These are phyloP conservation scores for Hololepta plana DNA, from an alignment of 2,888 invertebrate species.

Conservation along the genomic window DNA sequence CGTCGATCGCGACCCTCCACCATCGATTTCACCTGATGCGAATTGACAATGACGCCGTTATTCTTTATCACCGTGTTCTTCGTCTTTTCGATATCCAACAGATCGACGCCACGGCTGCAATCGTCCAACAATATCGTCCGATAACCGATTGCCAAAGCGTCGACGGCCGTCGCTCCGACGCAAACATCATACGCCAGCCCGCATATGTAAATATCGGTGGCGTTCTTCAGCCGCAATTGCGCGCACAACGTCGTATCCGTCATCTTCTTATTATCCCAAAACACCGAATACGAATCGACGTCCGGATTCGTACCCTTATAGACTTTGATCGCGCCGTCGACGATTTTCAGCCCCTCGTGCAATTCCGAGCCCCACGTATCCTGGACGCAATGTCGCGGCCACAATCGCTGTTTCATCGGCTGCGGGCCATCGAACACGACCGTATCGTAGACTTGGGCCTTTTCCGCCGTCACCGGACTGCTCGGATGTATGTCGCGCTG, in stretches of 20 bases:
- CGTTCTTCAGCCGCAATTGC: slow-evolving; percentile 58
- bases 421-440: slow-evolving; percentile 84
- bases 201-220: slow-evolving; percentile 86
- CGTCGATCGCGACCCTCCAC: slow-evolving; percentile 74
- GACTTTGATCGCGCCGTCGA: slow-evolving; percentile 56
- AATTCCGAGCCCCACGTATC: slow-evolving; percentile 90
- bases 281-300: slow-evolving; percentile 94
- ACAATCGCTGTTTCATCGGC: slow-evolving; percentile 71
- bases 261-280: slow-evolving; percentile 92
- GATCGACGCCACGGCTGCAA: slow-evolving; percentile 75
- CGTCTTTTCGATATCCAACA: slow-evolving; percentile 68
- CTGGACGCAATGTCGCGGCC: slow-evolving; percentile 94
- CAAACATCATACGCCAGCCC: slow-evolving; percentile 93
- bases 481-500: slow-evolving; percentile 54
- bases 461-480: slow-evolving; percentile 54
- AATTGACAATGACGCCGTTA: slow-evolving; percentile 65
- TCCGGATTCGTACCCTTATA: slow-evolving; percentile 88
- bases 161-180: slow-evolving; percentile 78
- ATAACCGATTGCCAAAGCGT: slow-evolving; percentile 81
- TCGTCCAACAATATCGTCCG: slow-evolving; percentile 79
- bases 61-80: slow-evolving; percentile 55
- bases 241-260: slow-evolving; percentile 71
- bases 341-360: slow-evolving; percentile 71
- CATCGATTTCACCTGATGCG: slow-evolving; percentile 69
- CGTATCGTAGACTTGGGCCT: slow-evolving; percentile 72